These are phyloP conservation scores for Petrocephalus zakoni DNA, from an alignment of 2,113 vertebrate species.

Conservation along the genomic window DNA sequence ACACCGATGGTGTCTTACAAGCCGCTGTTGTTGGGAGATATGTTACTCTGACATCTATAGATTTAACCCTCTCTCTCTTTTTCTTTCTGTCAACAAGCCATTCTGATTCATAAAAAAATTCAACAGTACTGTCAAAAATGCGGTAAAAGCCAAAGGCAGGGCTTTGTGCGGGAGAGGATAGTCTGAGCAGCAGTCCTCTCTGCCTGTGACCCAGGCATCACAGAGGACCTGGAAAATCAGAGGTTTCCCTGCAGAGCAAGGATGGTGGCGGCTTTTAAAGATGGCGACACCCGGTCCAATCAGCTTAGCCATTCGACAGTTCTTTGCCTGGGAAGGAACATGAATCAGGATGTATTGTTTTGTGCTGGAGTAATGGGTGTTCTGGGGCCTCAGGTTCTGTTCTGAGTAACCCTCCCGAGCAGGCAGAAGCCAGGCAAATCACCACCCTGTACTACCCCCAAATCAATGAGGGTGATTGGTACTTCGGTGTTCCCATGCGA, in stretches of 20 bases:
- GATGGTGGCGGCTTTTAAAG: constrained; percentile 43
- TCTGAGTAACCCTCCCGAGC: constrained; percentile 24
- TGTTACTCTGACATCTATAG: background rate
- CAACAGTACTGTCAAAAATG: constrained; percentile 20
- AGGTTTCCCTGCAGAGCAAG: constrained; percentile 28
- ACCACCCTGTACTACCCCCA: background rate
- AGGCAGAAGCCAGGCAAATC: constrained; percentile 28
- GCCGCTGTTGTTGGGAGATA: background rate
- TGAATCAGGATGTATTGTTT: constrained; percentile 60
- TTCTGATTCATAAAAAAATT: background rate
- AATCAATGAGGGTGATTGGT: background rate
- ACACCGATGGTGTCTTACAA: background rate
- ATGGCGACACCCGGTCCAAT: constrained; percentile 48
- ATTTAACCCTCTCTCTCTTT: background rate
- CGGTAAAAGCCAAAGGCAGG: constrained; percentile 10
- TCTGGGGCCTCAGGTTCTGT: constrained; percentile 28
- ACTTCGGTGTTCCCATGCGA: background rate
- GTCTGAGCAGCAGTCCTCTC: constrained; percentile 40
- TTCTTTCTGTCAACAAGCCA: background rate
- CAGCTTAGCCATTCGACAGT: constrained; percentile 49
- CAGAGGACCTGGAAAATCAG: constrained; percentile 23
- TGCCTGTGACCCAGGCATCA: constrained; percentile 31
- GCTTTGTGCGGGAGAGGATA: constrained; percentile 25
- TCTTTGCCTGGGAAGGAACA: constrained; percentile 49
- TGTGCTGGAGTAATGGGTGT: constrained; percentile 30